Base-by-base conservation (phyloP, 1,140 invertebrate genomes). In the Pseudobourletiella spinata region DNA sequence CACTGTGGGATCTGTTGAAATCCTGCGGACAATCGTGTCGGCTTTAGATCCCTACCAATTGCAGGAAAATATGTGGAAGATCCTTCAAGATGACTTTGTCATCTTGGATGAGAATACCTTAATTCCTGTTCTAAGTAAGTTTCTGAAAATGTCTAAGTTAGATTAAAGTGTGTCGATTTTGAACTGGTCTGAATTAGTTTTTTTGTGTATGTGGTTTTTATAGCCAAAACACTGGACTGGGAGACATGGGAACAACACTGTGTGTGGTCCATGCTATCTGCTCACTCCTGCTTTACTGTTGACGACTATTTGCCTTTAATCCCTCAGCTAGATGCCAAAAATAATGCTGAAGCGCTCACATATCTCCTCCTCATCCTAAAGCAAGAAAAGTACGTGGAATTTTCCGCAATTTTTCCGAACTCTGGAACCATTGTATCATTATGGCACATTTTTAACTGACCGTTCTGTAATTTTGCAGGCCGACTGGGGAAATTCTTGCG, bases 221-320 rank as follows among this genome's bases (percentile, higher is more conserved):
- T 88, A 72, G 88, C 85, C 67, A 85, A 87, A 14, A 96, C 89
- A 73, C 78, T 97, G 55, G 82, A 84, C 57, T 98, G 94, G 92
- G 94, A 98, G 75, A 95, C 92, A 1, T 91, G 95, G 70, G 95
- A 97, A 75, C 95, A 98, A 73, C 89, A 91, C 73, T 96, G 91
- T 73, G 81, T 98, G 8, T 98, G 95, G 95, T 91, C 96, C 77
- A 79, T 98, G 30, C 82, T 96, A 39, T 84, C 86, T 65, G 91
- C 92, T 43, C 94, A 97, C 72, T 89, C 93, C 74, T 8, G 32
- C 89, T 96, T 71, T 86, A 89, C 16, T 14, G 82, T 95, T 4
- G 89, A 95, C 71, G 84, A 88, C 71, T 83, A 96, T 54, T 78
- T 96, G 73, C 89, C 93, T 29, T 81, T 97, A 69, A 80, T 98